A percentile compares a stretch with the other conserved stretches of the same genome.
These are phyloP conservation scores for Pangasianodon hypophthalmus DNA, from an alignment of 2,113 vertebrate genomes.

Conservation along the genomic window DNA sequence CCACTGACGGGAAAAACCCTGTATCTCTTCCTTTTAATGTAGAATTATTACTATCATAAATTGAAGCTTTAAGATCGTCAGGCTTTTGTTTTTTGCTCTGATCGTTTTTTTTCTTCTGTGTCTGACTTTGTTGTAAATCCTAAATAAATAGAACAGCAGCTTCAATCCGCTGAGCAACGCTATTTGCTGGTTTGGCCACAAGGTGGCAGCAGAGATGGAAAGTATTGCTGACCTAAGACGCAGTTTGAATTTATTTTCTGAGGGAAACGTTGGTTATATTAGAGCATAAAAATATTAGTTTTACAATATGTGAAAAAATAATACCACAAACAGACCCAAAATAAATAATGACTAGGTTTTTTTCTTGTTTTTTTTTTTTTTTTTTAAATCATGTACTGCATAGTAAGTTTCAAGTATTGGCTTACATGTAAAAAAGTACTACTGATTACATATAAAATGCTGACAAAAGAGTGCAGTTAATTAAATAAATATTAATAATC, in stretches of 20 bases:
- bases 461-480: neutral
- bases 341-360: neutral
- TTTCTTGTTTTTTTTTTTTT: accelerated
- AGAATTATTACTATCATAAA: neutral
- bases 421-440: neutral
- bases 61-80: neutral
- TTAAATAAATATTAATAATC: neutral
- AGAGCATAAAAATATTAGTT: neutral
- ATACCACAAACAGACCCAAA: neutral
- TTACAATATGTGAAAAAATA: neutral
- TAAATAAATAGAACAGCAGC: too few relatives aligned
- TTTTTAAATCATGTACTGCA: neutral
- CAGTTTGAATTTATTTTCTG: neutral
- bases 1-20: neutral
- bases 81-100: neutral
- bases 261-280: neutral
- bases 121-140: neutral
- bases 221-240: neutral
- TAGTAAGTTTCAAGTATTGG: neutral
- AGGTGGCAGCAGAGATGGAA: neutral
- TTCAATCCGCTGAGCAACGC: neutral
- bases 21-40: neutral
- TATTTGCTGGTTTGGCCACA: neutral
- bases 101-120: neutral
- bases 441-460: neutral